Evolutionary conservation across 2,113 vertebrate genomes (phyloP), one percentile per base, ranked within the genome.

Genomic region (Panthera leo): DNA sequence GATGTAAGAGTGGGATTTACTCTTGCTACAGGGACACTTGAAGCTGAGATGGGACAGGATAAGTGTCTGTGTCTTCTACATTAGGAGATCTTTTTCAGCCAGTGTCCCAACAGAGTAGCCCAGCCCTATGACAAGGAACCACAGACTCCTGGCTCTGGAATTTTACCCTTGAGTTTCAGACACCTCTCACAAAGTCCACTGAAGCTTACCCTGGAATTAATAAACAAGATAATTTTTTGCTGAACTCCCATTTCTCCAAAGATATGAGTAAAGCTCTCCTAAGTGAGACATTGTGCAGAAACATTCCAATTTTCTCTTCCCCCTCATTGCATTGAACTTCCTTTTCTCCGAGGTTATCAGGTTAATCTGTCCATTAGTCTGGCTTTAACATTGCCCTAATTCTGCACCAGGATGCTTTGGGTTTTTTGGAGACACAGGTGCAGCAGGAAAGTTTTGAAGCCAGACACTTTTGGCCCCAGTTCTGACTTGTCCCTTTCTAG

Each of bases 161-260:
- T 83, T 92, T 96, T 90, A 67, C 58, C 63, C 91, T 48, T 63
- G 34, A 36, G 21, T 89, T 94, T 84, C 18, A 89, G 83, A 93
- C 31, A 16, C 45, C 25, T 85, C 68, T 95, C 31, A 58, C 9
- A 27, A 85, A 91, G 36, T 39, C 67, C 75, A 83, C 3, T 70
- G 14, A 86, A 67, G 25, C 55, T 93, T 34, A 48, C 23, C 16
- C n/a, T 58, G n/a, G 29, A 39, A 39, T 80, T 97, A 63, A 78
- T 34, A 89, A 97, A 67, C 6, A 94, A 31, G 3, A 39, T 96
- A 55, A 89, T 63, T 75, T 93, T 93, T 95, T 19, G 8, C 31
- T 70, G 67, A 25, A 36, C 18, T 82, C 85, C 34, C 5, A 39
- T 8, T 67, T 89, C 39, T 34, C 8, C 11, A 85, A 86, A 68